A percentile compares a stretch with the other conserved stretches of the same genome.
These are phyloP conservation scores for Puma concolor DNA, from an alignment of 2,113 vertebrate genomes.

Conservation along the genomic window DNA sequence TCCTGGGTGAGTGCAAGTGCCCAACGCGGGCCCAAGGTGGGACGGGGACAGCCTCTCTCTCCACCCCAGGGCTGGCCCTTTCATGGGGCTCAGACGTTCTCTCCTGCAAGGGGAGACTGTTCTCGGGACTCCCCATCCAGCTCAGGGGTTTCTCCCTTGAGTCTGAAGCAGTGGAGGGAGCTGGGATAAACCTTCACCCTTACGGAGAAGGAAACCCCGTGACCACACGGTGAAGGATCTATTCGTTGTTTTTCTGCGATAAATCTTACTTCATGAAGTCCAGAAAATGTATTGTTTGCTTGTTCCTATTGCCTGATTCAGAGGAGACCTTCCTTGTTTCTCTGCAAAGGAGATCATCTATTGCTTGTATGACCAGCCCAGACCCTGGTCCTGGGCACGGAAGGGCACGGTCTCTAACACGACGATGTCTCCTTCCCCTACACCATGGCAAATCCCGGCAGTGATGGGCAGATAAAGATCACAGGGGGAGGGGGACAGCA, in stretches of 20 bases:
- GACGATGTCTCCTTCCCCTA: neutral
- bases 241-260: neutral
- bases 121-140: neutral
- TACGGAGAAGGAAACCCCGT: neutral
- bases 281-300: neutral
- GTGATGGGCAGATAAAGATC: neutral
- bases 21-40: neutral
- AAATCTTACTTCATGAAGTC: neutral
- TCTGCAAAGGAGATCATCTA: neutral
- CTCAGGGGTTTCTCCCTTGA: neutral
- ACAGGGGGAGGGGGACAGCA: neutral
- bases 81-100: neutral
- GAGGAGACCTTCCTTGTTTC: neutral
- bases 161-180: neutral
- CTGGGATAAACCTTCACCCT: neutral
- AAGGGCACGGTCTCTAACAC: neutral
- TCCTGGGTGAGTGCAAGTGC: slow-evolving; percentile 63
- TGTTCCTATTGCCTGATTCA: neutral
- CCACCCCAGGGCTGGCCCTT: accelerated
- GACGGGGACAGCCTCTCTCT: neutral
- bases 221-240: neutral
- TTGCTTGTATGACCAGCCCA: neutral
- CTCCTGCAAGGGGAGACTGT: neutral
- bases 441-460: neutral
- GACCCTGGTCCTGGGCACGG: neutral